Base-by-base conservation (phyloP, 2,113 vertebrate species). In the Marmota flaviventris region DNA sequence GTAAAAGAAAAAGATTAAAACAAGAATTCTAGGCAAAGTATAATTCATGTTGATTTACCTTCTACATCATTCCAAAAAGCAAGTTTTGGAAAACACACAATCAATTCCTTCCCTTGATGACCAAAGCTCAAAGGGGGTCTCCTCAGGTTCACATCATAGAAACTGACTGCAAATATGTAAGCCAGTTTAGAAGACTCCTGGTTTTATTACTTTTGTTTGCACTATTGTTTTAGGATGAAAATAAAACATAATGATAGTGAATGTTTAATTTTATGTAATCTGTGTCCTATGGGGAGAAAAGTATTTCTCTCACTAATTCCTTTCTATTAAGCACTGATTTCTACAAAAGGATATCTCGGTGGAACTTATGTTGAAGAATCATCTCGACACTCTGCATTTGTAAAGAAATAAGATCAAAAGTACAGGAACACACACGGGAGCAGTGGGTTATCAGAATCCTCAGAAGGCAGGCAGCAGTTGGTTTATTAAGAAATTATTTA, bases 401-500 rank as follows among this genome's bases (percentile, higher is more conserved):
- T 86, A 73, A 45, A 77, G 37, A 48, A 29, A 27, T 48, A 61
- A 53, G 51, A 73, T 75, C 72, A 76, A 45, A 75, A 67, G 11
- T 53, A 61, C 18, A 42, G 4, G 51, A 34, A 69, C 45, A 75
- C 13, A 51, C 67, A 85, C 2, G 34, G 22, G 9, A 91, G 37
- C 5, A 83, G 5, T 6, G 27, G 53, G 24, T 93, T 91, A 89
- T 92, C 78, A 78, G 58, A 89, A 90, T 22, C 88, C 42, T 95
- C 37, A 27, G 51, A 92, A 84, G 65, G 34, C 25, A 93, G 45
- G 92, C 6, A 82, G 29, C 61, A 78, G 17, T 86, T 70, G n/a
- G 29, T 85, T 94, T 89, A 67, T 87, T 72, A 90, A 88, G 81
- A 95, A 97, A 96, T 93, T 69, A 94, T 92, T 88, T 93, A 93